Base-by-base conservation (phyloP, 2,888 invertebrate species). In the Aleiodes testaceus region DNA sequence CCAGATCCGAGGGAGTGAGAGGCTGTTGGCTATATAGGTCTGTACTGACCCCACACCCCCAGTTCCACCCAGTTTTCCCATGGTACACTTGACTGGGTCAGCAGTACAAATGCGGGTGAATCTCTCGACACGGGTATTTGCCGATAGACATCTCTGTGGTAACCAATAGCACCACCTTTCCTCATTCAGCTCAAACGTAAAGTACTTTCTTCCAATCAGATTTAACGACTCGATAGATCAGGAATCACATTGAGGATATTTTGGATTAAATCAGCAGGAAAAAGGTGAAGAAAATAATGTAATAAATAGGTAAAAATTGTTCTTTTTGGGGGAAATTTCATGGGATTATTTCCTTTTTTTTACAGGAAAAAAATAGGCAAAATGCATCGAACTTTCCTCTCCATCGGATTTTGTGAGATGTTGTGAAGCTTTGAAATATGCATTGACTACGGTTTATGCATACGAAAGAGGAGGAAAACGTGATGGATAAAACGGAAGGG, bases 111-210 rank as follows among this genome's bases (percentile, higher is more conserved):
- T 30, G 26, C 50, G 53, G 53, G 50, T 55, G 36, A 66, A 65
- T 63, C 20, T 50, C 49, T 65, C 47, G 65, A 59, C 44, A 49
- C 53, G 45, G 74, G 73, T 71, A 77, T 76, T 75, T 76, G 64
- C 69, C 71, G 70, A 77, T 73, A 73, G 71, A 53, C 64, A 78
- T 77, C 66, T 55, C 72, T 45, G 72, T 47, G 70, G 70, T 78
- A 73, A 70, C 26, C 66, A 65, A 75, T 74, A 63, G 65, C 69
- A 22, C 47, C 36, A 36, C 36, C 36, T 36, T 36, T 36, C 7
- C 30, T 30, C 26, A 55, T 30, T 55, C 55, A 55, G n/a, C 14
- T 55, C n/a, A 26, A 55, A 55, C 26, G 12, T 3, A 3, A 30
- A 55, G 30, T 30, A 5, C 49, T 16, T 49, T 49, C 26, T 55